phyloP scores from a whole-genome alignment of 2,888 invertebrate species.

The Conus canariensis region DNA sequence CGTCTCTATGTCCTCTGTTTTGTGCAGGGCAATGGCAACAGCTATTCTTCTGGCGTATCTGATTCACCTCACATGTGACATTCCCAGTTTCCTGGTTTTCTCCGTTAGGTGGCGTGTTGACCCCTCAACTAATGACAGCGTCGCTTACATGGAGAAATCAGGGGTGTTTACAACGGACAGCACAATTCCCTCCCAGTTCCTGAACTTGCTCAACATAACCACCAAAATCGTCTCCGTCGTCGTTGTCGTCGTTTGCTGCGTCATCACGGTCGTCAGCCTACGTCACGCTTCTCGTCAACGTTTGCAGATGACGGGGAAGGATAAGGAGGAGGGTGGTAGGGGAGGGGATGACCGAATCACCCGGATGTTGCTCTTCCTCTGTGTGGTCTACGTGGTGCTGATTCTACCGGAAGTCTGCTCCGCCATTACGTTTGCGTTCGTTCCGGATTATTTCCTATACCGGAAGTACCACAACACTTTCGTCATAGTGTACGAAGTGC shows the following conservation, averaged over 20 bases:
- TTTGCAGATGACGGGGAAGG: neutral
- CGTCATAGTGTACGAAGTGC: neutral
- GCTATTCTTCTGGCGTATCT: neutral
- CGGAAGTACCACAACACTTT: neutral
- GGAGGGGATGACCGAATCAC: neutral
- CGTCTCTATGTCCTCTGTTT: too few species aligned
- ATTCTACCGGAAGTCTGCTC: neutral
- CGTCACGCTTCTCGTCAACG: neutral
- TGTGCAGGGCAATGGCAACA: neutral
- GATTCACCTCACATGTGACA: neutral
- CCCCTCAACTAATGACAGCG: constrained; percentile 1
- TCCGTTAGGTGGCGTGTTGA: neutral
- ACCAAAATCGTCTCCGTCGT: neutral
- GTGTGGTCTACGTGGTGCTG: neutral
- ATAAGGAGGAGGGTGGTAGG: neutral
- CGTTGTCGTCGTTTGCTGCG: neutral
- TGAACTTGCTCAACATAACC: neutral
- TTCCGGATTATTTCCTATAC: neutral
- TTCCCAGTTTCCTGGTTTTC: neutral
- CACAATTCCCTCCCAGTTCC: neutral
- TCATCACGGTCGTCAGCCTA: neutral
- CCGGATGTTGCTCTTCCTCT: constrained; percentile 6
- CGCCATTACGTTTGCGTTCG: neutral
- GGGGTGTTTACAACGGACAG: neutral
- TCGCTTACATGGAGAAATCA: neutral